A percentile compares a stretch with the other conserved stretches of the same genome.
Conservation (phyloP, 2,113 vertebrate genomes). For the Erpornis zantholeuca region DNA sequence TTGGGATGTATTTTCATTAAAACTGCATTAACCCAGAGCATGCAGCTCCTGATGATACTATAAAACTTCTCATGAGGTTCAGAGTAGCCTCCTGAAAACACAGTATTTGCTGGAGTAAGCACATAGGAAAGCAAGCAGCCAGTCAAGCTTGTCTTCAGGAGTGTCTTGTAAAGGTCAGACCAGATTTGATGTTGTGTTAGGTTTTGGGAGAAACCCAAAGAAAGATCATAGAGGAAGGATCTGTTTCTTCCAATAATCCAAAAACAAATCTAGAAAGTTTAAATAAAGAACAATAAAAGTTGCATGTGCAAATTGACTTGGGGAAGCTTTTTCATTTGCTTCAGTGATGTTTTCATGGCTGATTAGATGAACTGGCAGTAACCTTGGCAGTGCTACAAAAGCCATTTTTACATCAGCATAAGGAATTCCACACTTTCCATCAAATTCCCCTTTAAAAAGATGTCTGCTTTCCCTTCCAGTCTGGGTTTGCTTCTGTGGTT, state of each 20-base stretch:
- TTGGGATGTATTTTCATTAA: neutral
- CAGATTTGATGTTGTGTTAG: neutral
- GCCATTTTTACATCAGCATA: conserved; percentile 18
- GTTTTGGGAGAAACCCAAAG: neutral
- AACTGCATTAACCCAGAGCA: neutral
- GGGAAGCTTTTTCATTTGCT: conserved; percentile 8
- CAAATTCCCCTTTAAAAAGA: neutral
- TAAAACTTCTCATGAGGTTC: neutral
- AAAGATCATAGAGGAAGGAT: neutral
- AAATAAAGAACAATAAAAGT: neutral
- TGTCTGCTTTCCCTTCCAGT: neutral
- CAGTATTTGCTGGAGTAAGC: neutral
- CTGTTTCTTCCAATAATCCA: neutral
- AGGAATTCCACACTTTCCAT: neutral
- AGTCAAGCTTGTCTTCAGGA: neutral
- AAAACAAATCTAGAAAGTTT: conserved; percentile 1
- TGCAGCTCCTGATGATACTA: neutral
- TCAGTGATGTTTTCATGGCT: neutral
- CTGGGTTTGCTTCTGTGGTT: neutral
- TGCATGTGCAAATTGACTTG: neutral
- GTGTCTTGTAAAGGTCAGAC: neutral
- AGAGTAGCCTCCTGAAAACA: neutral
- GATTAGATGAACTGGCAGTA: neutral
- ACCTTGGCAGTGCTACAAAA: conserved; percentile 12
- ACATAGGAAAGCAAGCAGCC: neutral